phyloP scores from a whole-genome alignment of 2,888 invertebrate species.

The Hemithea aestivaria region DNA sequence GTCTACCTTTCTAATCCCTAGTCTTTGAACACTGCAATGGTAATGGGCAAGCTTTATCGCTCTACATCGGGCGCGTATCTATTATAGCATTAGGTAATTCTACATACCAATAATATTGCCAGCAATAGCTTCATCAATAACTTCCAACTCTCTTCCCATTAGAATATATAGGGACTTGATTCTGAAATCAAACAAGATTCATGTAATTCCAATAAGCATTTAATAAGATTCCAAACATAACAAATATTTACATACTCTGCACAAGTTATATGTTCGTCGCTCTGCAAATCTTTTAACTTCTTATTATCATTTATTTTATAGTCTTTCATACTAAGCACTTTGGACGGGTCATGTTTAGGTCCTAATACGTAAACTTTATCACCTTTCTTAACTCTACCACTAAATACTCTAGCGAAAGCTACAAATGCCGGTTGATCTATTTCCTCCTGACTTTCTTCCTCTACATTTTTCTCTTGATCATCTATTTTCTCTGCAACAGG shows the following conservation, averaged over 20 bases:
- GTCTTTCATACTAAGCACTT: slow-evolving; percentile 65
- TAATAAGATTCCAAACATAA: background rate
- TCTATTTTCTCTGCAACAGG: slow-evolving; percentile 38
- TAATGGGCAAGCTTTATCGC: no score
- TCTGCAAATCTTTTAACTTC: slow-evolving; percentile 79
- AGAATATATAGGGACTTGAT: slow-evolving; percentile 91
- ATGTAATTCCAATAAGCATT: slow-evolving; percentile 7
- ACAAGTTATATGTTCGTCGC: slow-evolving; percentile 83
- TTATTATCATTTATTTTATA: slow-evolving; percentile 64
- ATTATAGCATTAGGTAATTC: no score
- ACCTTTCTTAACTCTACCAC: slow-evolving; percentile 88
- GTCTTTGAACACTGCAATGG: no score
- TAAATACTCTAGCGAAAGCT: slow-evolving; percentile 95
- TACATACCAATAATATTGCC: slow-evolving; percentile 91
- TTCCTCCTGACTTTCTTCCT: slow-evolving; percentile 53
- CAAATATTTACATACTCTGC: slow-evolving; percentile 62
- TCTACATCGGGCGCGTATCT: no score
- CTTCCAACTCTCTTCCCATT: slow-evolving; percentile 94
- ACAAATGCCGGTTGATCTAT: slow-evolving; percentile 84
- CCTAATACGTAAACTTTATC: slow-evolving; percentile 90
- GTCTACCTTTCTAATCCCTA: no score
- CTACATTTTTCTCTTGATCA: slow-evolving; percentile 47
- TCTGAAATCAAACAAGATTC: slow-evolving; percentile 42
- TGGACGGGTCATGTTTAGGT: slow-evolving; percentile 91
- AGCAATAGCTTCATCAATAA: slow-evolving; percentile 88